Evolutionary conservation across 2,888 invertebrate genomes (phyloP), one percentile per base, ranked within the genome.

Genomic region (Drosophila anomelani): DNA sequence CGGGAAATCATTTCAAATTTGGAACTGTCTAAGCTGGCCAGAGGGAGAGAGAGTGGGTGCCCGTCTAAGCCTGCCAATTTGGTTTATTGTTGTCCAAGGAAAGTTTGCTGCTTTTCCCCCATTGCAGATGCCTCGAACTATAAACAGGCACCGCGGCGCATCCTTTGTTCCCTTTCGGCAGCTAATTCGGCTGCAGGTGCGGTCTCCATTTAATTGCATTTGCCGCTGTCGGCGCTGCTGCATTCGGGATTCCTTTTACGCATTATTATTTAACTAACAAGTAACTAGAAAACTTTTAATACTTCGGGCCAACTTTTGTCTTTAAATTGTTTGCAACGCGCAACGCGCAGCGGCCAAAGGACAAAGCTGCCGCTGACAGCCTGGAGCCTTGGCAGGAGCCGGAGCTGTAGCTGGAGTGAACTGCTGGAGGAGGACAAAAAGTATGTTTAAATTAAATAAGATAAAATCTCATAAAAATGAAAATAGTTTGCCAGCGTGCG

Each of bases 201-300:
- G 82, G 85, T 78, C 74, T 73, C 76, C 58, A 78, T 85, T 75
- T 87, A 87, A 87, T 81, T 87, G 78, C 80, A 81, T 87, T 87
- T 75, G 54, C 55, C 72, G 70, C 63, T 29, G 39, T 32, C 26
- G 49, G 46, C 15, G 32, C 53, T 53, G 43, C 51, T 69, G 75
- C 56, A 60, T 58, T 74, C 69, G 55, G 54, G 67, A 72, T 77
- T 84, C 74, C 82, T 87, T 87, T 83, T 83, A 83, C 74, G 85
- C 82, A 82, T 84, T 84, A 84, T 84, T 88, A 85, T 82, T 84
- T 88, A 88, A 84, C 88, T 88, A 82, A 85, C 84, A 85, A 84
- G 85, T 82, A 84, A 88, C 84, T 88, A 88, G 84, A 82, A 84
- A 84, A 84, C 75, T 84, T 83, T 82, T 88, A 82, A 84, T 82